Evolutionary conservation across 2,888 invertebrate species (phyloP).

Genomic region (Lepidonotus clava): DNA sequence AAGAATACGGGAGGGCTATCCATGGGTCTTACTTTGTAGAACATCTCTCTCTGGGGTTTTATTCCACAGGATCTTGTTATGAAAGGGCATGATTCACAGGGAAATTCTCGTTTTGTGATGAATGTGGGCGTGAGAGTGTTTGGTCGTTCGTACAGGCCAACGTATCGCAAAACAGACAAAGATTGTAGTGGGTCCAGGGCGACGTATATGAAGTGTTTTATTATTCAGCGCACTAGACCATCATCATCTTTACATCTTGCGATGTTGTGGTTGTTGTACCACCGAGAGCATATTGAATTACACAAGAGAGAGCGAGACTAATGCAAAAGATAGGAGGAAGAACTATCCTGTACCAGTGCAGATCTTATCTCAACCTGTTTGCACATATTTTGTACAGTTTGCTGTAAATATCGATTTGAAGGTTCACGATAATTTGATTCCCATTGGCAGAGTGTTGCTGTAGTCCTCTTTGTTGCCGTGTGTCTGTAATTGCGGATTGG

Average conservation of each 20-base stretch:
- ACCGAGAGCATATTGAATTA: neutral
- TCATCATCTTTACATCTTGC: neutral
- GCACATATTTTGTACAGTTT: conserved; percentile 54
- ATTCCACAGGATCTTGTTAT: neutral
- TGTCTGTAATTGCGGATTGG: neutral
- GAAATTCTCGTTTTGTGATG: neutral
- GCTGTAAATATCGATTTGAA: conserved; percentile 45
- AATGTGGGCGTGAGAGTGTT: conserved; percentile 42
- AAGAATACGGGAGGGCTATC: neutral
- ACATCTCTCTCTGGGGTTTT: neutral
- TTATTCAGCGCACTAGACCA: conserved; percentile 11
- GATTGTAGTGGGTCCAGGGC: neutral
- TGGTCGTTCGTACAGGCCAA: neutral
- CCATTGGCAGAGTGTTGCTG: conserved; percentile 18
- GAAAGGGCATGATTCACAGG: conserved; percentile 15
- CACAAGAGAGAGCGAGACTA: neutral
- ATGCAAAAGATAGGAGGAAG: neutral
- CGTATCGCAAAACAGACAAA: neutral
- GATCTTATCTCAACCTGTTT: conserved; percentile 43
- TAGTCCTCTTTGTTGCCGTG: neutral
- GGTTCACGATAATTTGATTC: conserved; percentile 25
- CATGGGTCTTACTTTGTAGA: neutral
- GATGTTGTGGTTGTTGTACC: neutral
- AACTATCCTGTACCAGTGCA: conserved; percentile 44
- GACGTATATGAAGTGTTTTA: neutral